Conservation (phyloP, 1,140 invertebrate species). For the Tetramorium simillimum region DNA sequence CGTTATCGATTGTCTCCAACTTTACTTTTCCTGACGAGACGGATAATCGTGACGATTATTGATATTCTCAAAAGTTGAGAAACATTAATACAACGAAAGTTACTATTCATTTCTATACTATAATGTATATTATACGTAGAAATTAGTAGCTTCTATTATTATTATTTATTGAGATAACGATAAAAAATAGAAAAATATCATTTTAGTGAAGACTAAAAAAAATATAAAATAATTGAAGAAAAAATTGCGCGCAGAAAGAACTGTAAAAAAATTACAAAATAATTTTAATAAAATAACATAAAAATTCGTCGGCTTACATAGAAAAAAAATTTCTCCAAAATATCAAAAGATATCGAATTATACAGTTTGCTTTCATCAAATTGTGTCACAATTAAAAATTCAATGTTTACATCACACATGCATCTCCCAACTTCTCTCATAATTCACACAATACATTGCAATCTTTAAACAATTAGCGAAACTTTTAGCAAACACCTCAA, state of each 20-base stretch:
- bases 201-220: not conserved
- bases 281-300: not conserved
- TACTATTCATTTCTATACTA: not conserved
- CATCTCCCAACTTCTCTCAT: not conserved
- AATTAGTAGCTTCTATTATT: not conserved
- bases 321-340: not conserved
- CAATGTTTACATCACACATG: not conserved
- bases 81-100: not conserved
- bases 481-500: too few relatives aligned
- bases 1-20: conserved; percentile 62
- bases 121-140: not conserved
- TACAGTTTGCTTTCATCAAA: not conserved
- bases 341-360: not conserved
- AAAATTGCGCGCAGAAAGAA: not conserved
- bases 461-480: too few relatives aligned
- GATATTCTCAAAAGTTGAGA: not conserved
- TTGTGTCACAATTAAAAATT: not conserved
- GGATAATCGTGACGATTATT: conserved; percentile 19
- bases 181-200: not conserved
- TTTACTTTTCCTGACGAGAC: conserved; percentile 22
- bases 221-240: not conserved
- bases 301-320: not conserved
- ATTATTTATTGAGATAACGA: not conserved
- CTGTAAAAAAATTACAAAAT: not conserved
- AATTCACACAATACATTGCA: too few relatives aligned